Conservation (phyloP, 23 tunicate species). For the Botrylloides violaceus region DNA sequence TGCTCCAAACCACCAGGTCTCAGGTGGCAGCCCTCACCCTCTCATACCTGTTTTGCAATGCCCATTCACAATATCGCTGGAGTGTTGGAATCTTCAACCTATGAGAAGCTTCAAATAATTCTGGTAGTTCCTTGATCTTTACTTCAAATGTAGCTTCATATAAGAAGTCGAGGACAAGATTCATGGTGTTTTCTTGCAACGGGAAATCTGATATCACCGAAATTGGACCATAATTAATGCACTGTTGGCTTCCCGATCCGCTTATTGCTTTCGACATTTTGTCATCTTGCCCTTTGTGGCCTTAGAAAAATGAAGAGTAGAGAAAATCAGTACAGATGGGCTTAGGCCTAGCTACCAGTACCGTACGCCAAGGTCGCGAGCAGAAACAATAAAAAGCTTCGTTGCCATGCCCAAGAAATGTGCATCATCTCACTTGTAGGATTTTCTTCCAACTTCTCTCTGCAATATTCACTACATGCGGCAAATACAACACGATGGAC, state of each 20-base stretch:
- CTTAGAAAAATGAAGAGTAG: no score
- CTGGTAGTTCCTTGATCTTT: slow-evolving; percentile 25
- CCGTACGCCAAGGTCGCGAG: no score
- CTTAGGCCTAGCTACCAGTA: no score
- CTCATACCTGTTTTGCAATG: slow-evolving; percentile 29
- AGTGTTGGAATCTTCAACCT: slow-evolving; percentile 32
- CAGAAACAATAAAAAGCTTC: no score
- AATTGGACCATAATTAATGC: background rate
- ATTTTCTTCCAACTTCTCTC: background rate
- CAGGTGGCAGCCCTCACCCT: no score
- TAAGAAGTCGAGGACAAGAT: slow-evolving; percentile 27
- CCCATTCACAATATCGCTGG: slow-evolving; percentile 33
- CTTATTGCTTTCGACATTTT: background rate
- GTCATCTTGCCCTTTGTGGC: background rate
- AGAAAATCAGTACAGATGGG: no score
- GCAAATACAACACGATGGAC: background rate
- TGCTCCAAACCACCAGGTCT: no score
- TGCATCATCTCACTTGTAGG: background rate
- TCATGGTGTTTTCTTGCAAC: slow-evolving; percentile 18
- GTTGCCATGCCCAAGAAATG: no score
- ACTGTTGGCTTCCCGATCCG: background rate
- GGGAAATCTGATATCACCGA: background rate
- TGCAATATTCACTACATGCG: background rate
- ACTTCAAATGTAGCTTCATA: slow-evolving; percentile 38
- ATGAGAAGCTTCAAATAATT: slow-evolving; percentile 43